Base-by-base conservation (phyloP, 2,113 vertebrate genomes). In the Candoia aspera region DNA sequence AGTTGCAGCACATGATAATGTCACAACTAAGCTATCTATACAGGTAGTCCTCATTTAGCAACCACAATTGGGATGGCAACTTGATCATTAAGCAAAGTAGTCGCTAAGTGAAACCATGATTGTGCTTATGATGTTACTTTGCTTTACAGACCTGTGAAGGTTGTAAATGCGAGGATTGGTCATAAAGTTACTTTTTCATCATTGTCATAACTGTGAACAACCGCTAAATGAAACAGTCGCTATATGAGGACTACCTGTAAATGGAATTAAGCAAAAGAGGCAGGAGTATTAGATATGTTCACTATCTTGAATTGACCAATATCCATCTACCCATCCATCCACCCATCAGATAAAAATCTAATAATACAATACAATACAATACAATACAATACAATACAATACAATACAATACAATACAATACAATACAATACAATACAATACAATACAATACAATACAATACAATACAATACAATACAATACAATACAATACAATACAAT, bases 21-120 rank as follows among this genome's bases (percentile, higher is more conserved):
- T 97, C 97, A 96, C 97, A 97, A 97, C 96, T 97, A 96, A 97
- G 97, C 33, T 96, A 96, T 97, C 97, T 97, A 96, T 9, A 79
- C 37, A 33, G 6, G 33, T 79, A 73, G n/a, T 6, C 6, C 64
- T 73, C 15, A 33, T 73, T 79, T 37, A 21, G 68, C 19, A 17
- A 79, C 17, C 19, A 68, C 12, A 37, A 79, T 37, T 79, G 33
- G 68, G 6, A 79, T 13, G 19, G 33, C 17, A 37, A 79, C 19
- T 37, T 37, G 33, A 15, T 79, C 33, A 37, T 21, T 79, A 21
- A 37, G 33, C 33, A n/a, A 79, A 79, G 33, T 15, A 6, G 37
- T 79, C 17, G 17, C 19, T 79, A 37, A 37, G 33, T 37, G 68
- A 79, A 79, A 79, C 68, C 17, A 15, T 19, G 15, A 19, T n/a